A percentile compares a stretch with the other conserved stretches of the same genome.
These are phyloP conservation scores for Gobio occitaniae DNA, from an alignment of 2,797 vertebrate species.

Conservation along the genomic window DNA sequence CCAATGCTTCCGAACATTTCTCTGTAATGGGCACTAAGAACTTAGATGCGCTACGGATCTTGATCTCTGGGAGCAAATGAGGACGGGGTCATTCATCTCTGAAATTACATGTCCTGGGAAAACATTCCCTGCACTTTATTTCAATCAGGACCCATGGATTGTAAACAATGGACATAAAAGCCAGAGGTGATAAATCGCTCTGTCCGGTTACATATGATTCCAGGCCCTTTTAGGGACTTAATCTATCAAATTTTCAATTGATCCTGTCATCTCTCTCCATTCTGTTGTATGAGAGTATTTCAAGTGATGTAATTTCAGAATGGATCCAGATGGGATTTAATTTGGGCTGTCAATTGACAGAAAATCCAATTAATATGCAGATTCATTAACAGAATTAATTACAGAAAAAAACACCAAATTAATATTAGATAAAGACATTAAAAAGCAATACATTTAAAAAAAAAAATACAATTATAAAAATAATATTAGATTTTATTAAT, in stretches of 20 bases:
- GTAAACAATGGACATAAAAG: slow-evolving; percentile 53
- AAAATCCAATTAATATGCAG: not conserved
- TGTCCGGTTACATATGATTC: slow-evolving; percentile 37
- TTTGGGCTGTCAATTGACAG: not conserved
- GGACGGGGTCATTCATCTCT: slow-evolving; percentile 56
- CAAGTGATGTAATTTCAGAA: slow-evolving; percentile 10
- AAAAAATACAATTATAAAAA: too few relatives aligned
- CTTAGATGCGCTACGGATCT: slow-evolving; percentile 49
- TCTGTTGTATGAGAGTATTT: slow-evolving; percentile 19
- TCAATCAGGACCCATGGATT: slow-evolving; percentile 45
- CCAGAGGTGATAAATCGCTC: slow-evolving; percentile 49
- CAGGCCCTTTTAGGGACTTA: slow-evolving; percentile 42
- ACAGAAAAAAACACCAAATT: not conserved
- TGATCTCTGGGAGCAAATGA: slow-evolving; percentile 57
- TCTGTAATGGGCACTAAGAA: slow-evolving; percentile 34
- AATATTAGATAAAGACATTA: too few relatives aligned
- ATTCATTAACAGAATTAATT: not conserved
- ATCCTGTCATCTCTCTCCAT: slow-evolving; percentile 22
- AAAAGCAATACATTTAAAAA: too few relatives aligned
- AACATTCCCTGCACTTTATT: slow-evolving; percentile 59
- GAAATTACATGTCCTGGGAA: slow-evolving; percentile 52
- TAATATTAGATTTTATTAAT: too few relatives aligned
- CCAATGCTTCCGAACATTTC: slow-evolving; percentile 3
- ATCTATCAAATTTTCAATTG: slow-evolving; percentile 28
- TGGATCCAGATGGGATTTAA: slow-evolving; percentile 17